Evolutionary conservation across 2,888 invertebrate species (phyloP).

Genomic region (Brachyopa scutellaris): DNA sequence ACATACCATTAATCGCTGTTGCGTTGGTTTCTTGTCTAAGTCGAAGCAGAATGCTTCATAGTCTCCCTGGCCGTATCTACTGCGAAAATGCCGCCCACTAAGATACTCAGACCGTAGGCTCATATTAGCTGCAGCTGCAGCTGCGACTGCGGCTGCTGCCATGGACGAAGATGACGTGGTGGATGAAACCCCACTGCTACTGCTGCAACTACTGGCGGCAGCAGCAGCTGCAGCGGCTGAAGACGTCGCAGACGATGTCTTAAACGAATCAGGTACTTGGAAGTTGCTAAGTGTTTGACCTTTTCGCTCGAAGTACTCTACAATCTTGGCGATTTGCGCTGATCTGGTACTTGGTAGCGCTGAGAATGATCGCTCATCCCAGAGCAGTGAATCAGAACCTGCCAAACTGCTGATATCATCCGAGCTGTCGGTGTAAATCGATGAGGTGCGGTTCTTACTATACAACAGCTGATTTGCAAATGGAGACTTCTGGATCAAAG

Average conservation of each 20-base stretch:
- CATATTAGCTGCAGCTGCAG: slow-evolving; percentile 79
- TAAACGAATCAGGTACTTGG: slow-evolving; percentile 79
- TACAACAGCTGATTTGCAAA: slow-evolving; percentile 83
- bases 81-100: slow-evolving; percentile 78
- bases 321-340: slow-evolving; percentile 90
- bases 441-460: slow-evolving; percentile 87
- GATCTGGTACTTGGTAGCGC: slow-evolving; percentile 83
- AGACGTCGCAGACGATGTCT: slow-evolving; percentile 75
- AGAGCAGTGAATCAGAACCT: slow-evolving; percentile 88
- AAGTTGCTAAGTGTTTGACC: slow-evolving; percentile 84
- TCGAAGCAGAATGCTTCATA: slow-evolving; percentile 81
- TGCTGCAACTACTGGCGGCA: slow-evolving; percentile 63
- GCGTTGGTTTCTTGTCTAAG: slow-evolving; percentile 82
- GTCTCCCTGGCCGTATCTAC: slow-evolving; percentile 76
- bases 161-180: slow-evolving; percentile 69
- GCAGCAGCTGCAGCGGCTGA: slow-evolving; percentile 61
- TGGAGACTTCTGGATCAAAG: slow-evolving; percentile 81
- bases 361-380: slow-evolving; percentile 86
- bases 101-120: slow-evolving; percentile 79
- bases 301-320: slow-evolving; percentile 93
- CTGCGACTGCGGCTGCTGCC: slow-evolving; percentile 65
- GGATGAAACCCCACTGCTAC: slow-evolving; percentile 69
- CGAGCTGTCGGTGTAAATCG: slow-evolving; percentile 93
- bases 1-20: slow-evolving; percentile 89
- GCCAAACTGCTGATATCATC: slow-evolving; percentile 92